Evolutionary conservation across 2,888 invertebrate species (phyloP).

Genomic region (Asteroscopus sphinx): DNA sequence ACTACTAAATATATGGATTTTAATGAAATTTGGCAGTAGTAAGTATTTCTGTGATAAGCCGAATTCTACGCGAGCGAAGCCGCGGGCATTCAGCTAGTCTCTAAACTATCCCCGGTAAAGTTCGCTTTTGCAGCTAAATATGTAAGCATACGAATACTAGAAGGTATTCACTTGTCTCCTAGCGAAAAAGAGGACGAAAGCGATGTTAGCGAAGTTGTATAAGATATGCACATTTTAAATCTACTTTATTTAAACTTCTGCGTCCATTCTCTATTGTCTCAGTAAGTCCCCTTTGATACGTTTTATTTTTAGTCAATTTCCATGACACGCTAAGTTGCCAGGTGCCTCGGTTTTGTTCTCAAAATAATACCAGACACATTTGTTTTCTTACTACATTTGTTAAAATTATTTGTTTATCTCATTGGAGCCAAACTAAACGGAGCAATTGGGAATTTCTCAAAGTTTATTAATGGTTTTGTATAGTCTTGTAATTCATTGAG

Average conservation of each 20-base stretch:
- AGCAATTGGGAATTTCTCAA: conserved; percentile 31
- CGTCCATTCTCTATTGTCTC: conserved; percentile 19
- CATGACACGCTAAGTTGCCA: conserved; percentile 60
- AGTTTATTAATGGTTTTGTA: conserved; percentile 23
- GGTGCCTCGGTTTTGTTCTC: conserved; percentile 60
- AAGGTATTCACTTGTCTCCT: too few relatives aligned
- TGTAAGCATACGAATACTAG: too few relatives aligned
- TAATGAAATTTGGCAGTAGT: too few relatives aligned
- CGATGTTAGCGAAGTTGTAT: too few relatives aligned
- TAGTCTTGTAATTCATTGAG: conserved; percentile 38
- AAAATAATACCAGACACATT: conserved; percentile 55
- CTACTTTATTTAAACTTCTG: conserved; percentile 33
- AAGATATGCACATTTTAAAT: too few relatives aligned
- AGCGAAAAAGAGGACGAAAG: too few relatives aligned
- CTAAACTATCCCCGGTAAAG: too few relatives aligned
- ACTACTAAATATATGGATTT: too few relatives aligned
- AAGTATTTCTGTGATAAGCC: too few relatives aligned
- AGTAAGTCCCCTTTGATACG: conserved; percentile 71
- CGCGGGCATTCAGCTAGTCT: too few relatives aligned
- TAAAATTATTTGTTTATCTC: conserved; percentile 49
- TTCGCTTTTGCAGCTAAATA: too few relatives aligned
- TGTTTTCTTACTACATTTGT: conserved; percentile 54
- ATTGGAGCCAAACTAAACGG: conserved; percentile 25
- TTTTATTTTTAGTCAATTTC: conserved; percentile 69
- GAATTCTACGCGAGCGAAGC: too few relatives aligned